A percentile compares a stretch with the other conserved stretches of the same genome.
phyloP scores from a whole-genome alignment of 37 sponge, comb jelly and placozoan species.

The Aplysina aerophoba region DNA sequence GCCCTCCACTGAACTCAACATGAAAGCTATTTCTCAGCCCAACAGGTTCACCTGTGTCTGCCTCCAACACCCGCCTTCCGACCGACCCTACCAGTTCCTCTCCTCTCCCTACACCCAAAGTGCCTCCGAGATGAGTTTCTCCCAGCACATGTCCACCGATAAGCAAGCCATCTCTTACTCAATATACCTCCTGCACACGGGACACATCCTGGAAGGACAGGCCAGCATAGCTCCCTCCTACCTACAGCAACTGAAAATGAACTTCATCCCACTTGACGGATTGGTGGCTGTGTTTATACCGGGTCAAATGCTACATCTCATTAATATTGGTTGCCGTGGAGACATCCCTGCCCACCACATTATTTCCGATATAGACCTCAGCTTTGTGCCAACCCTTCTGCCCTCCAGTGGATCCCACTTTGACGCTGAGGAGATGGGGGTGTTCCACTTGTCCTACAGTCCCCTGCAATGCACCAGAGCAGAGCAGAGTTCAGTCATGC shows the following conservation, averaged over 20 bases:
- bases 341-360: slow-evolving; percentile 1
- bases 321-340: slow-evolving; percentile 24
- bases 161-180: slow-evolving; percentile 11
- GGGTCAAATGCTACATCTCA: slow-evolving; percentile 11
- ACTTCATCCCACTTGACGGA: background rate
- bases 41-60: slow-evolving; percentile 11
- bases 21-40: background rate
- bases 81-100: background rate
- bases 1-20: slow-evolving; percentile 24
- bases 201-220: background rate
- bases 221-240: slow-evolving; percentile 7
- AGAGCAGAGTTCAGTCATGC: background rate
- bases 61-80: slow-evolving; percentile 23
- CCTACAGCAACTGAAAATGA: background rate
- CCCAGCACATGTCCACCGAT: background rate
- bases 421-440: no score
- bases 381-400: background rate
- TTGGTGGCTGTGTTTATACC: slow-evolving; percentile 20
- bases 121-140: slow-evolving; percentile 8
- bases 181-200: slow-evolving; percentile 16
- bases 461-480: no score
- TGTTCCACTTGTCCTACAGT: no score
- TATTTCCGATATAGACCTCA: background rate
- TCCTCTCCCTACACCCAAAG: background rate
- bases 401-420: no score